Percentiles rank a stretch among this genome's conserved stretches.
Conservation (phyloP, 2,888 invertebrate genomes). For the Venustoraphidia nigricollis region DNA sequence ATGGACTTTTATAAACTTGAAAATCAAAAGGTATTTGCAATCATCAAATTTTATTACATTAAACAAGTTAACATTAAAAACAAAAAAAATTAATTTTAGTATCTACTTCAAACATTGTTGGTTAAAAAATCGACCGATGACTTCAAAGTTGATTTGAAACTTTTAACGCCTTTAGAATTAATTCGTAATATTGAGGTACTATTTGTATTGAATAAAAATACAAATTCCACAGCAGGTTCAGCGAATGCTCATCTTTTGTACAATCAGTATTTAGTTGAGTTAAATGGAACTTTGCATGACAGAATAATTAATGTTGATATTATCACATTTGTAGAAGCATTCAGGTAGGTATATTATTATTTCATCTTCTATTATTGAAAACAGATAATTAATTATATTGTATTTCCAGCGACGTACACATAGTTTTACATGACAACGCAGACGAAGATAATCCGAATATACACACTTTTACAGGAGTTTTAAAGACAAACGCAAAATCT, state of each 20-base stretch:
- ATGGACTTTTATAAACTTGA: constrained; percentile 41
- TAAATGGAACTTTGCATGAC: neutral
- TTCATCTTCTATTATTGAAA: neutral
- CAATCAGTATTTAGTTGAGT: neutral
- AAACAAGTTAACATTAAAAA: too few species aligned
- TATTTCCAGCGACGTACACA: too few species aligned
- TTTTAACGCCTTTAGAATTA: constrained; percentile 1
- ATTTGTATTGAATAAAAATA: neutral
- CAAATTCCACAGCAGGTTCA: neutral
- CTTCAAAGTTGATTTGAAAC: neutral
- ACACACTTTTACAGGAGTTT: too few species aligned
- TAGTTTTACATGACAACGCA: too few species aligned
- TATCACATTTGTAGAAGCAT: constrained; percentile 1
- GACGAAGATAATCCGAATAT: too few species aligned
- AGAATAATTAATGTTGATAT: constrained; percentile 1
- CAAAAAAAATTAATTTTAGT: too few species aligned
- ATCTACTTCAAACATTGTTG: too few species aligned
- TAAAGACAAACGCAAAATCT: too few species aligned
- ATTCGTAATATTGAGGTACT: neutral
- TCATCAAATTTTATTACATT: too few species aligned
- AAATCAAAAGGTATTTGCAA: constrained; percentile 9
- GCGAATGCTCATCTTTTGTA: neutral
- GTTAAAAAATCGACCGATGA: too few species aligned
- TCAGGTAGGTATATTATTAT: neutral
- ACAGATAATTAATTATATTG: neutral